These are phyloP conservation scores for Trichogramma pretiosum DNA, from an alignment of 1,140 invertebrate species.

Conservation along the genomic window DNA sequence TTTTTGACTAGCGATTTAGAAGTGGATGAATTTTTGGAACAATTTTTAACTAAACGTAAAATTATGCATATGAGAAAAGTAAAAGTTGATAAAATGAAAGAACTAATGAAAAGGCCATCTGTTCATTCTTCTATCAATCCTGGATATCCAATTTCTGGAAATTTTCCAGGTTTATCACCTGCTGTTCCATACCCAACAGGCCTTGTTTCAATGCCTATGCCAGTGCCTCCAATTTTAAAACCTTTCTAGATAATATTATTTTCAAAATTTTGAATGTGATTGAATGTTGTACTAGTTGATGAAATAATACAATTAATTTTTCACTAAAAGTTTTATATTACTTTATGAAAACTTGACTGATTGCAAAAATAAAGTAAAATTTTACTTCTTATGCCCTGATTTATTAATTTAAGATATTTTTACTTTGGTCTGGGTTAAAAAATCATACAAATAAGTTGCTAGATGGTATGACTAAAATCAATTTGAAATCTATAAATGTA, in stretches of 20 bases:
- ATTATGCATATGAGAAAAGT: slow-evolving; percentile 71
- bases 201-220: slow-evolving; percentile 50
- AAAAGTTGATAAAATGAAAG: slow-evolving; percentile 79
- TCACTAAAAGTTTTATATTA: background rate
- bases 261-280: too few relatives aligned
- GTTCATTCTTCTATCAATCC: slow-evolving; percentile 29
- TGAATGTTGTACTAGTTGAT: too few relatives aligned
- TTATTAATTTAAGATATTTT: too few relatives aligned
- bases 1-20: slow-evolving; percentile 65
- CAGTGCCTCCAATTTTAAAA: slow-evolving; percentile 30
- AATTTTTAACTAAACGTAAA: slow-evolving; percentile 64
- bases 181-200: slow-evolving; percentile 48
- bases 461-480: too few relatives aligned
- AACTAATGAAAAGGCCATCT: slow-evolving; percentile 52
- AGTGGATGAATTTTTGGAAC: slow-evolving; percentile 69
- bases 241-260: slow-evolving; percentile 24
- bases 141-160: slow-evolving; percentile 31
- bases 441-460: too few relatives aligned
- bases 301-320: too few relatives aligned
- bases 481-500: too few relatives aligned
- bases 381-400: too few relatives aligned
- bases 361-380: too few relatives aligned
- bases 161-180: slow-evolving; percentile 33
- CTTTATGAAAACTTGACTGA: too few relatives aligned
- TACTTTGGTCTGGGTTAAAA: too few relatives aligned